A percentile compares a stretch with the other conserved stretches of the same genome.
Conservation (phyloP, 2,797 vertebrate species). For the Clamator glandarius region DNA sequence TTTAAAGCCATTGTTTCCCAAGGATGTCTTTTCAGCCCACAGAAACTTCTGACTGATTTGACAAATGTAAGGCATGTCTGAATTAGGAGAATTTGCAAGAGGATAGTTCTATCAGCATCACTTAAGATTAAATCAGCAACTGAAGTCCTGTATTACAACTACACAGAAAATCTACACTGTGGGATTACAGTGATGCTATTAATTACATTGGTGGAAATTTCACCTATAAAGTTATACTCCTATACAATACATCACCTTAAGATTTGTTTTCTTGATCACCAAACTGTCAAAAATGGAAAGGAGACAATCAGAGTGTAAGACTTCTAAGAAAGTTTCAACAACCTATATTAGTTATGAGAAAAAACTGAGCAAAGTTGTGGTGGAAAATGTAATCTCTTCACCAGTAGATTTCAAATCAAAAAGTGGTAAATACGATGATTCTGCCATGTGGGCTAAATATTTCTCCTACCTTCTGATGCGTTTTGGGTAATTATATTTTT, state of each 20-base stretch:
- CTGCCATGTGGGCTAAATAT: neutral
- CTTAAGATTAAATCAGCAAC: neutral
- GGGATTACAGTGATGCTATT: neutral
- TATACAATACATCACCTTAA: neutral
- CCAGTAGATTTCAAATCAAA: neutral
- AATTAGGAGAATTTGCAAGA: neutral
- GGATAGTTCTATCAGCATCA: neutral
- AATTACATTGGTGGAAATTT: neutral
- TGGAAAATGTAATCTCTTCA: neutral
- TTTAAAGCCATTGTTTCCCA: slow-evolving; percentile 17
- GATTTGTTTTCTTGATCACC: neutral
- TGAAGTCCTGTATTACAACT: neutral
- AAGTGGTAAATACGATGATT: neutral
- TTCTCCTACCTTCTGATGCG: neutral
- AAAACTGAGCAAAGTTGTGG: neutral
- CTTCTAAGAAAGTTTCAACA: slow-evolving; percentile 22
- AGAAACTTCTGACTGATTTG: neutral
- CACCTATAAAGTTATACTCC: neutral
- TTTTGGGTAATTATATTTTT: neutral
- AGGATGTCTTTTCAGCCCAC: neutral
- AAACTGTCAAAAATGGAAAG: slow-evolving; percentile 36
- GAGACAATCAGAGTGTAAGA: slow-evolving; percentile 23
- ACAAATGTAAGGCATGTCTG: neutral
- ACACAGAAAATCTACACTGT: neutral
- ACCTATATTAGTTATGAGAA: slow-evolving; percentile 27